Evolutionary conservation across 2,797 vertebrate genomes (phyloP).

Genomic region (Silurus aristotelis): DNA sequence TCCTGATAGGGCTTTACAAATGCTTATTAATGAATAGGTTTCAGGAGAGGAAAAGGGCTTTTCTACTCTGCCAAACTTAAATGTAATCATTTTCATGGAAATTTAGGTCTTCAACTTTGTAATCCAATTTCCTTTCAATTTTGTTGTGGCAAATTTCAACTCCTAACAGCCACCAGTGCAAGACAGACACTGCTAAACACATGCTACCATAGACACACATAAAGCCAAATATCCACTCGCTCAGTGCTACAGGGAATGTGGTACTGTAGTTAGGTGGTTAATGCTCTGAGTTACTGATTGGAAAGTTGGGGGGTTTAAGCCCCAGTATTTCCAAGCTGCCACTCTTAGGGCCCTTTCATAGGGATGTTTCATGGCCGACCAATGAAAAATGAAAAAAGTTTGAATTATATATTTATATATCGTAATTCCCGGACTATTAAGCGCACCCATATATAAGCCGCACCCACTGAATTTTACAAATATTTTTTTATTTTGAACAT

Average conservation of each 20-base stretch:
- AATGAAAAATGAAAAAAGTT: too few species aligned
- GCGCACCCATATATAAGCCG: too few species aligned
- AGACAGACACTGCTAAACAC: neutral
- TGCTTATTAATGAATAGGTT: constrained; percentile 8
- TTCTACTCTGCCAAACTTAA: constrained; percentile 4
- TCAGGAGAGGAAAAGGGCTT: constrained; percentile 12
- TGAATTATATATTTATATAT: too few species aligned
- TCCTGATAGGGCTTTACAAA: constrained; percentile 11
- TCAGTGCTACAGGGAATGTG: neutral
- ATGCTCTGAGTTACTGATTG: too few species aligned
- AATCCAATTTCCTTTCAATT: constrained; percentile 21
- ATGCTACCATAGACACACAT: neutral
- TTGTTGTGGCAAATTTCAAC: constrained; percentile 9
- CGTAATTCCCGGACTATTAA: too few species aligned
- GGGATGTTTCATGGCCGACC: too few species aligned
- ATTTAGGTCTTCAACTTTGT: neutral
- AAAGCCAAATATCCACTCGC: neutral
- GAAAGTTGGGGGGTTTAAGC: too few species aligned
- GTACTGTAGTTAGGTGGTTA: too few species aligned
- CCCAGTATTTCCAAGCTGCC: too few species aligned
- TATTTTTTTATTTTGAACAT: too few species aligned
- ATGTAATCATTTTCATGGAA: constrained; percentile 23
- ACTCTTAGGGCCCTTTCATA: too few species aligned
- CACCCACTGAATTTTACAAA: too few species aligned
- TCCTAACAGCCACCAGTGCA: neutral